Evolutionary conservation across 2,797 vertebrate genomes (phyloP), one percentile per base, ranked within the genome.

Genomic region (Myiothlypis chrysogaster): DNA sequence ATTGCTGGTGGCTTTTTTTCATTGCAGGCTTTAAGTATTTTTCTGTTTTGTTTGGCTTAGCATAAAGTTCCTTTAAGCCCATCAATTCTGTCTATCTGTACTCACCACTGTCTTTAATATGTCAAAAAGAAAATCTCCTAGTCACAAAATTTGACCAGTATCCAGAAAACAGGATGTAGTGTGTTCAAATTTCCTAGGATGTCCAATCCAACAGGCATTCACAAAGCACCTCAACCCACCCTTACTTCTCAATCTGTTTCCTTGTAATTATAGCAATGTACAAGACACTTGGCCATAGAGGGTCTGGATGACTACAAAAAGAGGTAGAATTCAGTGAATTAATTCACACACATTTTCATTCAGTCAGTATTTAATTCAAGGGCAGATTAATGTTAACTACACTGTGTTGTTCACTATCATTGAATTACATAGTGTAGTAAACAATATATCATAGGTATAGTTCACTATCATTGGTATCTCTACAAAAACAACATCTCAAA

Each of bases 1-100:
- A 10, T 21, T 65, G 27, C 11, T 55, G n/a, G 3, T 56, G 1
- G 2, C 0, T 57, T 1, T 66, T 49, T 57, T 65, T 30, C 6
- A 35, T 30, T 63, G 13, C 32, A 43, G 8, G 12, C 10, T 68
- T 66, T 39, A 73, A 1, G 2, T 24, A 8, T 43, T 37, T 61
- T 53, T 47, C 69, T 53, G 2, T 4, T 71, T 59, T 56, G 4
- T 19, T 76, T 83, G 30, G 12, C 30, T 75, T n/a, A 37, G 8
- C 28, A 9, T 65, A 19, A 70, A 77, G 25, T 35, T 85, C 12
- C 24, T 64, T 39, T 75, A 50, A 66, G 43, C 2, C 6, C 2
- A 2, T 11, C 3, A 25, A 1, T 59, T 89, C 43, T 88, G 16
- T 35, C 55, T 57, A 24, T 63, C 22, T 34, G 2, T 82, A 64